Percentiles rank a stretch among this genome's conserved stretches.
Conservation (phyloP, 1,140 invertebrate genomes). For the Samia ricini region DNA sequence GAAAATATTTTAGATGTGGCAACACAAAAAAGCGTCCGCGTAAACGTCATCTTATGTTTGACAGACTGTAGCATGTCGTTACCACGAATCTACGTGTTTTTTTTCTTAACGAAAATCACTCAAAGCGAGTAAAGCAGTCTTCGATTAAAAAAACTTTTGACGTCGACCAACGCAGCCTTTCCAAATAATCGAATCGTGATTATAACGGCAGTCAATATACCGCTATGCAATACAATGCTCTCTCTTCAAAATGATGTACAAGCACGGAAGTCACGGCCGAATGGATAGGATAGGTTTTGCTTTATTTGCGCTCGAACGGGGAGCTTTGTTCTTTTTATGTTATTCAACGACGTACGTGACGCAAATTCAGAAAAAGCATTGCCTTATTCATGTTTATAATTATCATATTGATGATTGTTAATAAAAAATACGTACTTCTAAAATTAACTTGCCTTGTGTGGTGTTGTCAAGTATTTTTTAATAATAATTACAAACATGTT, state of each 20-base stretch:
- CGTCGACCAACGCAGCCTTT: not conserved
- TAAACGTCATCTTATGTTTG: too few relatives aligned
- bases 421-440: not conserved
- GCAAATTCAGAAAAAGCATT: not conserved
- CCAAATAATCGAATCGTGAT: not conserved
- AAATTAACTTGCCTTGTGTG: not conserved
- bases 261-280: slow-evolving; percentile 28
- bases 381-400: not conserved
- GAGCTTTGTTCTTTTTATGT: not conserved
- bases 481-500: too few relatives aligned
- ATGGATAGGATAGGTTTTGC: slow-evolving; percentile 1
- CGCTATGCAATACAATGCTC: slow-evolving; percentile 8
- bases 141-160: not conserved
- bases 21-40: too few relatives aligned
- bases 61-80: too few relatives aligned
- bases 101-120: too few relatives aligned
- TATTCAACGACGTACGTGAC: not conserved
- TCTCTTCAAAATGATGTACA: slow-evolving; percentile 12
- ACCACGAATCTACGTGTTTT: too few relatives aligned
- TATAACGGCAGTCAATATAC: slow-evolving; percentile 13
- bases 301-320: slow-evolving; percentile 20
- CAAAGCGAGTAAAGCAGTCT: too few relatives aligned
- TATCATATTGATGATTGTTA: not conserved
- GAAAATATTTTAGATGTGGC: too few relatives aligned
- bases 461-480: too few relatives aligned